Evolutionary conservation across 2,113 vertebrate genomes (phyloP), one percentile per base, ranked within the genome.

Genomic region (Trichomycterus rosablanca): DNA sequence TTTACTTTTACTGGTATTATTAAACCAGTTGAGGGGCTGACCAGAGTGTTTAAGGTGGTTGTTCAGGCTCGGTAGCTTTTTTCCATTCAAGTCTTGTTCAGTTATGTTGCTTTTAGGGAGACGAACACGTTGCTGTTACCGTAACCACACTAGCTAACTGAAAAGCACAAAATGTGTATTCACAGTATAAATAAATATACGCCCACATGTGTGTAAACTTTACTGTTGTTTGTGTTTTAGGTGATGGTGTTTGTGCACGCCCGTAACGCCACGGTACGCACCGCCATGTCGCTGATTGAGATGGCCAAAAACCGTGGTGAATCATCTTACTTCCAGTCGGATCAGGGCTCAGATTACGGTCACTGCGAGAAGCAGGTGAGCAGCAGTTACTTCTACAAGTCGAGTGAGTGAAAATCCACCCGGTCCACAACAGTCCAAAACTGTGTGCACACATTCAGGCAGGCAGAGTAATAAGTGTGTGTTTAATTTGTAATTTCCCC

Each of bases 211-310:
- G n/a, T n/a, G n/a, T n/a, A n/a, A n/a, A n/a, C n/a, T n/a, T n/a
- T n/a, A n/a, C n/a, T n/a, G 11, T 30, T 22, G 2, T n/a, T 54
- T 77, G 14, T 73, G 28, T 57, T 42, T 32, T 53, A 99, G 96
- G 96, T 99, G 59, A 98, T 99, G 96, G 95, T 99, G 59, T 99
- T 99, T 71, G 96, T 99, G 54, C 96, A 99, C 59, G 94, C 94
- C 63, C 91, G 94, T 65, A 99, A 99, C 59, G 90, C 96, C 58
- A 99, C 96, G 0, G 93, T 99, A 57, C 87, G 89, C 70, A 99
- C 95, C n/a, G 91, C 89, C 45, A 92, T 95, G 93, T 84, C 78
- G 68, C 86, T 99, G 65, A 91, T 93, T 51, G 95, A 99, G 79
- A 92, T 90, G 86, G 92, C 96, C 1, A 99, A 98, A 83, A 98